A percentile compares a stretch with the other conserved stretches of the same genome.
Evolutionary conservation across 2,797 vertebrate genomes (phyloP).

Genomic region (Erpetoichthys calabaricus): DNA sequence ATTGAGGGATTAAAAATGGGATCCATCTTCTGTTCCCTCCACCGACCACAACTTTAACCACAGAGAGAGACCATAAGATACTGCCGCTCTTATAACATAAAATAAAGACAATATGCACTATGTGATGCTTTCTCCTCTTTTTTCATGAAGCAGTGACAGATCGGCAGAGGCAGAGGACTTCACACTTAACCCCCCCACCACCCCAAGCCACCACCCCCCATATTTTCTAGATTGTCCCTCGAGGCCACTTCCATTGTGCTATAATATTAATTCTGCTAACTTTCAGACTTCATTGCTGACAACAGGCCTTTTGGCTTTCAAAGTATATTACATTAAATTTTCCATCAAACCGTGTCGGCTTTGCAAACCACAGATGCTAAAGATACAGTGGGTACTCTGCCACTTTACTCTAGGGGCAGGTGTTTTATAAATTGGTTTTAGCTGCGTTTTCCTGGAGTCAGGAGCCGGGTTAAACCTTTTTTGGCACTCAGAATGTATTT

Average conservation of each 20-base stretch:
- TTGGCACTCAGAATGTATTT: slow-evolving; percentile 37
- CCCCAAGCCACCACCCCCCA: slow-evolving; percentile 44
- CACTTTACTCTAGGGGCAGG: slow-evolving; percentile 62
- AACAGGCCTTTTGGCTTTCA: slow-evolving; percentile 65
- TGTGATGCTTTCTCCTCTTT: background rate
- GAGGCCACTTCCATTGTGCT: slow-evolving; percentile 56
- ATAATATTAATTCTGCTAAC: slow-evolving; percentile 62
- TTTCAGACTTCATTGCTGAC: slow-evolving; percentile 73
- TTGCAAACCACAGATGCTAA: slow-evolving; percentile 55
- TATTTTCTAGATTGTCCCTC: slow-evolving; percentile 44
- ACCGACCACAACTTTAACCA: slow-evolving; percentile 67
- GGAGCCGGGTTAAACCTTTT: slow-evolving; percentile 42
- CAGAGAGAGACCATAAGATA: slow-evolving; percentile 52
- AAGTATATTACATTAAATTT: slow-evolving; percentile 65
- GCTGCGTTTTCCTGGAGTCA: slow-evolving; percentile 50
- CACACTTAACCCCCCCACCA: slow-evolving; percentile 11
- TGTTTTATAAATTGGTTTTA: slow-evolving; percentile 85
- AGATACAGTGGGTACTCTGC: slow-evolving; percentile 50
- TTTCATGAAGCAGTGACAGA: slow-evolving; percentile 45
- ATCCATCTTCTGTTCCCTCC: slow-evolving; percentile 51
- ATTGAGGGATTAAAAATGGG: slow-evolving; percentile 60
- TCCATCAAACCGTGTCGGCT: slow-evolving; percentile 66
- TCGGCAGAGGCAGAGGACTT: slow-evolving; percentile 59
- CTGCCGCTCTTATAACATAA: background rate
- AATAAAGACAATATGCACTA: no score